A percentile compares a stretch with the other conserved stretches of the same genome.
Evolutionary conservation across 2,113 vertebrate genomes (phyloP).

Genomic region (Cynopterus brachyotis): DNA sequence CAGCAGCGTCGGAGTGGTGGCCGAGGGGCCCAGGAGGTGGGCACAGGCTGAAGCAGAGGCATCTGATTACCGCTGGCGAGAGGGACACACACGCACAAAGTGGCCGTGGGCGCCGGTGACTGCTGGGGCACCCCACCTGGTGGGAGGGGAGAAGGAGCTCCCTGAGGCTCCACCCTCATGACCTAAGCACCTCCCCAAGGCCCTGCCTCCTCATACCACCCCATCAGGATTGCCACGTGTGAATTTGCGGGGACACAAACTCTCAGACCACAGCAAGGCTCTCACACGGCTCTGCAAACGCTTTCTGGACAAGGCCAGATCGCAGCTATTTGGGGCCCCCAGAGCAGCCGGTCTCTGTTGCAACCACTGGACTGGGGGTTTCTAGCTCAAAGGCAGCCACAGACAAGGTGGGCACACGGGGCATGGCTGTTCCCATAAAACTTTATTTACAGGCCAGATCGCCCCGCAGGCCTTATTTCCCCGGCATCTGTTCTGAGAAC

Average conservation of each 20-base stretch:
- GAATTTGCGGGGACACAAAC: neutral
- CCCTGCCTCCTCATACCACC: neutral
- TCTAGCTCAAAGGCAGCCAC: no score
- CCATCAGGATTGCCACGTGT: neutral
- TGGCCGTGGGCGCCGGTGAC: no score
- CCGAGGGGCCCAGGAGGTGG: neutral
- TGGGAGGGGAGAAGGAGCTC: neutral
- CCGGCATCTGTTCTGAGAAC: no score
- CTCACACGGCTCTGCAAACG: neutral
- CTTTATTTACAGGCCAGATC: no score
- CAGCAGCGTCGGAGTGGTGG: no score
- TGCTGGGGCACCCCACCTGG: neutral
- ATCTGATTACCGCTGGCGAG: no score
- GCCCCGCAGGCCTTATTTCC: no score
- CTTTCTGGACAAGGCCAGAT: neutral
- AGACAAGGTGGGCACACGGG: no score
- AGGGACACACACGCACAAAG: neutral
- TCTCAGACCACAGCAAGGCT: neutral
- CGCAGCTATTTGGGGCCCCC: neutral
- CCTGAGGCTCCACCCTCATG: neutral
- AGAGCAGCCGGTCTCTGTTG: neutral
- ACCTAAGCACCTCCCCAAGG: neutral
- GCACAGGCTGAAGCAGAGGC: rapidly evolving
- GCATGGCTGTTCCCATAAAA: no score
- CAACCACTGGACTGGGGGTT: neutral